Conservation (phyloP, 2,888 invertebrate species). For the Chouioia cunea region DNA sequence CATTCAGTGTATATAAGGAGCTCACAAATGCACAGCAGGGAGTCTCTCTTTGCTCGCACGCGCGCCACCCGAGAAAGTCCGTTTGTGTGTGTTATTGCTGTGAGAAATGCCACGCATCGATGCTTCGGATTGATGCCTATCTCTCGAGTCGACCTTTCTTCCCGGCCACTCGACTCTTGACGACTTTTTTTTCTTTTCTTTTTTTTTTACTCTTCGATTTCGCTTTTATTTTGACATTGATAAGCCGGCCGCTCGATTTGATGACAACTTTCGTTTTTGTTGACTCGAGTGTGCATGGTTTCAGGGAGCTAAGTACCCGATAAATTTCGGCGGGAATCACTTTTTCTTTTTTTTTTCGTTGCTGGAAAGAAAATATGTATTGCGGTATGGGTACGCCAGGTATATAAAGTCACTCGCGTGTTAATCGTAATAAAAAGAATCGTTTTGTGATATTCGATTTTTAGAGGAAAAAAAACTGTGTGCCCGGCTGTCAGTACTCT, state of each 20-base stretch:
- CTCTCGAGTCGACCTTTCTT: constrained; percentile 12
- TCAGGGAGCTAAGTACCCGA: constrained; percentile 1
- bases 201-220: constrained; percentile 19
- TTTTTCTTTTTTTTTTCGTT: background rate
- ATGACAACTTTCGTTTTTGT: constrained; percentile 25
- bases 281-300: background rate
- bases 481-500: no score
- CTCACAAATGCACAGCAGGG: constrained; percentile 67
- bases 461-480: no score
- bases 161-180: background rate
- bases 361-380: background rate
- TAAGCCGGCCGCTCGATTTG: constrained; percentile 30
- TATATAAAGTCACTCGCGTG: no score
- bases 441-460: no score
- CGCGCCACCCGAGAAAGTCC: constrained; percentile 20
- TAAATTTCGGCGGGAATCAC: constrained; percentile 4
- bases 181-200: background rate
- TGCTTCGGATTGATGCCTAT: constrained; percentile 49
- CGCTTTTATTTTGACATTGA: constrained; percentile 32
- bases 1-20: constrained; percentile 57
- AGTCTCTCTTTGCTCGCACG: constrained; percentile 48
- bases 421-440: no score
- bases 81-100: constrained; percentile 59
- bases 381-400: no score
- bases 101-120: constrained; percentile 61